Evolutionary conservation across 1,140 invertebrate species (phyloP).

Genomic region (Bombus waltoni): DNA sequence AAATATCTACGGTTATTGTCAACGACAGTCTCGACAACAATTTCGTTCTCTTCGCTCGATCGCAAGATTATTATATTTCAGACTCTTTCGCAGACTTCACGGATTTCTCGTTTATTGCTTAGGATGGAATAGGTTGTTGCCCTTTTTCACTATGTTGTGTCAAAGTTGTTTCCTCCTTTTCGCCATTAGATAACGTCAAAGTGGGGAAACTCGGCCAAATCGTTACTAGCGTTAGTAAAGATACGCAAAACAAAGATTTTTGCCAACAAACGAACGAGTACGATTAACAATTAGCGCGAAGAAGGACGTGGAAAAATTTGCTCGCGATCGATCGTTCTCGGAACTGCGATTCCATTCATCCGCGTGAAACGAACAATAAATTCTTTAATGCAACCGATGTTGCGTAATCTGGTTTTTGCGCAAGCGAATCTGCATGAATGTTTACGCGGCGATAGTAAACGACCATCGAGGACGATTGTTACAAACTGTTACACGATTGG

Average conservation of each 20-base stretch:
- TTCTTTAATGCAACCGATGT: not conserved
- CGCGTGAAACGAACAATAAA: not conserved
- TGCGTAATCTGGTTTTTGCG: constrained; percentile 20
- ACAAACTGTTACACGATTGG: not conserved
- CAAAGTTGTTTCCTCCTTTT: too few species aligned
- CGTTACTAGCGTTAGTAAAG: too few species aligned
- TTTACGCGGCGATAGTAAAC: constrained; percentile 15
- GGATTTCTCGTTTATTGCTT: too few species aligned
- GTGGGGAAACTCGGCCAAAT: not conserved
- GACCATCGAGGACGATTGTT: constrained; percentile 6
- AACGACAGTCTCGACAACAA: too few species aligned
- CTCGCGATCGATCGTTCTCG: not conserved
- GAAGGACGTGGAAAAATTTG: not conserved
- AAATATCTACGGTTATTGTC: too few species aligned
- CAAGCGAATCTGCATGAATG: constrained; percentile 17
- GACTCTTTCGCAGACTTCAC: too few species aligned
- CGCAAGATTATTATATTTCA: too few species aligned
- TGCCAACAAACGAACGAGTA: too few species aligned
- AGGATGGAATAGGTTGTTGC: too few species aligned
- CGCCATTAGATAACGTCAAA: too few species aligned
- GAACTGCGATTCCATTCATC: not conserved
- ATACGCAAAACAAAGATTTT: too few species aligned
- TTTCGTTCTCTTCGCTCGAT: too few species aligned
- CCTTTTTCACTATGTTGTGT: not conserved
- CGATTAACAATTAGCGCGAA: not conserved